These are phyloP conservation scores for Ornithorhynchus anatinus DNA, from an alignment of 2,113 vertebrate genomes.

Conservation along the genomic window DNA sequence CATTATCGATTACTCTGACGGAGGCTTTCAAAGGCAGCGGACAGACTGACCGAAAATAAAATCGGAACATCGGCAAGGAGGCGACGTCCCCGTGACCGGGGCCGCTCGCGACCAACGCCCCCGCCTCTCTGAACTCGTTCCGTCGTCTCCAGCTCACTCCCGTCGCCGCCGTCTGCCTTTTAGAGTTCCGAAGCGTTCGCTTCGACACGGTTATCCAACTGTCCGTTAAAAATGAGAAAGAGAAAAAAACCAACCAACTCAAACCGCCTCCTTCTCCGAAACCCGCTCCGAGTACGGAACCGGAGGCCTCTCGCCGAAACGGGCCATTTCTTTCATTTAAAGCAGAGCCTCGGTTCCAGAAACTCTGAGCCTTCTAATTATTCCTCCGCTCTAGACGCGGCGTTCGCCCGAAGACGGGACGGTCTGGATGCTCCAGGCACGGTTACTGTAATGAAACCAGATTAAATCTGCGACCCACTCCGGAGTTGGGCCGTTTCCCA, in stretches of 20 bases:
- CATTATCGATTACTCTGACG: too few species aligned
- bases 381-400: conserved; percentile 47
- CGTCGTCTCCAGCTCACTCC: conserved; percentile 45
- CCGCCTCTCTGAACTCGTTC: conserved; percentile 55
- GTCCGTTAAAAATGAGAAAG: conserved; percentile 51
- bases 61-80: conserved; percentile 24
- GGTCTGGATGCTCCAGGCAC: conserved; percentile 47
- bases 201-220: conserved; percentile 51
- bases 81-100: conserved; percentile 33
- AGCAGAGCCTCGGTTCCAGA: conserved; percentile 50
- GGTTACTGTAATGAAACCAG: conserved; percentile 50
- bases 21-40: conserved; percentile 23
- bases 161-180: conserved; percentile 52
- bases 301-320: conserved; percentile 26
- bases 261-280: conserved; percentile 18
- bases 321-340: conserved; percentile 29
- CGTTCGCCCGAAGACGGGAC: conserved; percentile 37
- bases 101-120: conserved; percentile 49
- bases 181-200: conserved; percentile 47
- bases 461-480: conserved; percentile 48
- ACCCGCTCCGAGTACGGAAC: conserved; percentile 26
- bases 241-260: conserved; percentile 20
- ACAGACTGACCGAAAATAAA: neutral
- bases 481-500: conserved; percentile 49
- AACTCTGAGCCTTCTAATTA: conserved; percentile 47